These are phyloP conservation scores for Felis chaus DNA, from an alignment of 2,113 vertebrate species.

Conservation along the genomic window DNA sequence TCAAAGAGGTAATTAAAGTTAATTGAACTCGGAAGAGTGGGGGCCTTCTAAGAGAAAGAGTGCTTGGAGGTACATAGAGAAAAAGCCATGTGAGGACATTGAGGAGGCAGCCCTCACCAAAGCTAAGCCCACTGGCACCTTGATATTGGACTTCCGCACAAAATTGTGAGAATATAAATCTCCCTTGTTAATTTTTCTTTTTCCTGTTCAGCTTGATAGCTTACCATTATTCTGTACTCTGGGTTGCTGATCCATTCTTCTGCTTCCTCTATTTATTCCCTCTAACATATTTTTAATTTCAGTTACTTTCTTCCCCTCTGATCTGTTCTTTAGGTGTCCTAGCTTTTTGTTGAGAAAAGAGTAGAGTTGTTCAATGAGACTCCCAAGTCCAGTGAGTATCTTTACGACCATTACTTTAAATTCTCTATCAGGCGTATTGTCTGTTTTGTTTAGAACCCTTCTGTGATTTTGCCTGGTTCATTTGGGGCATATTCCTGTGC, in stretches of 20 bases:
- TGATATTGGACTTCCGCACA: background rate
- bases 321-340: background rate
- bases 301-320: background rate
- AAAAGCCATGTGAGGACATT: background rate
- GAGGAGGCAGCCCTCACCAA: background rate
- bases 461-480: background rate
- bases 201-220: background rate
- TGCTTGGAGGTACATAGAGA: rapidly evolving
- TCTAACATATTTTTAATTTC: background rate
- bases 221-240: background rate
- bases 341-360: background rate
- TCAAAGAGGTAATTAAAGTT: background rate
- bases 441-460: background rate
- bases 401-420: background rate
- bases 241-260: background rate
- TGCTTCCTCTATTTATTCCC: background rate
- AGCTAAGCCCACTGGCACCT: background rate
- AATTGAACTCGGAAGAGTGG: background rate
- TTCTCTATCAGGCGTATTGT: background rate
- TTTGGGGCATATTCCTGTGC: background rate
- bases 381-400: background rate
- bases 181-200: background rate
- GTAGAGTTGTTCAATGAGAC: background rate
- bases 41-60: background rate
- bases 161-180: background rate